Evolutionary conservation across 2,888 invertebrate genomes (phyloP), one percentile per base, ranked within the genome.

Genomic region (Clanis bilineata): DNA sequence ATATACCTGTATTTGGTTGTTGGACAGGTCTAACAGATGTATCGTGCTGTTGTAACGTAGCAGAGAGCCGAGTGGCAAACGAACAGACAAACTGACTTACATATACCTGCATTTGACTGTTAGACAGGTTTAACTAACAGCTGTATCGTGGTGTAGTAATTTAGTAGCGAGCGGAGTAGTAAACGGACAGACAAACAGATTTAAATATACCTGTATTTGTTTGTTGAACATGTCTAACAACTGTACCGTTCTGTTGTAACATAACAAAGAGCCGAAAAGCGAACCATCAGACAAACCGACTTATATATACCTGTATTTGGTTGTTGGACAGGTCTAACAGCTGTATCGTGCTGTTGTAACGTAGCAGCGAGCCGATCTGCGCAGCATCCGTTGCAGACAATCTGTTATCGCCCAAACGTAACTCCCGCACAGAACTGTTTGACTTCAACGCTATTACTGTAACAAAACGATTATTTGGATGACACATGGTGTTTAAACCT

Each of bases 121-220:
- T 96, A 88, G 97, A 95, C 59, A 98, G 93, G 82, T 98, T 98
- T 41, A 98, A 88, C 98, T 41, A 98, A 88, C 64, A 97, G 90
- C 76, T 97, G 95, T 68, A 98, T 91, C 57, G 94, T 93, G 59
- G 94, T 93, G 87, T 98, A 98, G 74, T 93, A 93, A 66, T 94
- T 93, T 63, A 98, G 91, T 73, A 98, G 88, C 56, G 95, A 94
- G 45, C 95, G 96, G 21, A 98, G 90, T 71, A 97, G 96, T 61
- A 94, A 51, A 51, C 25, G 10, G n/a, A 28, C 15, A 10, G 2
- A 7, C 22, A 10, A 28, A 15, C 9, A 6, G 51, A 3, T 10
- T 22, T 3, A 44, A 41, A 38, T 6, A 23, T 65, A 93, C 93
- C 89, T 93, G 86, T 78, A 94, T 94, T 64, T 90, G 88, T 69